Conservation (phyloP, 2,113 vertebrate genomes). For the Microcebus jonahi region DNA sequence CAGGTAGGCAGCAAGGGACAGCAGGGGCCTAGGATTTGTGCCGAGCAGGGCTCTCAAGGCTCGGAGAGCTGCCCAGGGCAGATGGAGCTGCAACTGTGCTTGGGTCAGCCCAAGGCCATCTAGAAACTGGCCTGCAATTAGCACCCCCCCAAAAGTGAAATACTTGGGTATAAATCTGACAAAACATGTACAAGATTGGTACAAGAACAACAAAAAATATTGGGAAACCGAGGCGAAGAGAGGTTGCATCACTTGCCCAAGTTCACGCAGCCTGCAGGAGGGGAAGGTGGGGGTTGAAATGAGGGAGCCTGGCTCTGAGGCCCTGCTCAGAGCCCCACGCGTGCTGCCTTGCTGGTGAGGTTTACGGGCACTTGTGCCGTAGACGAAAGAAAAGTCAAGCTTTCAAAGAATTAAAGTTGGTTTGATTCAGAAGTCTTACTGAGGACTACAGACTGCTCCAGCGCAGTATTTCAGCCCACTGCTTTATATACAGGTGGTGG, state of each 20-base stretch:
- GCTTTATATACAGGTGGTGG: no score
- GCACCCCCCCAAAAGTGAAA: background rate
- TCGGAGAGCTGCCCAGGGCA: background rate
- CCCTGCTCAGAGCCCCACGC: background rate
- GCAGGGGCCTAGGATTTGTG: background rate
- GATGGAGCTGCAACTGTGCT: background rate
- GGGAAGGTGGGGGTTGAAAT: background rate
- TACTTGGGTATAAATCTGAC: background rate
- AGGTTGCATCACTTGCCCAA: background rate
- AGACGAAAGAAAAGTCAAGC: background rate
- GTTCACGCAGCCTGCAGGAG: background rate
- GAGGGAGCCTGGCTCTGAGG: background rate
- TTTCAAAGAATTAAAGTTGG: background rate
- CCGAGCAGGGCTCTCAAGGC: background rate
- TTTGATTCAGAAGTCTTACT: background rate
- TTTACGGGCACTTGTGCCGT: background rate
- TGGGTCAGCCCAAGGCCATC: background rate
- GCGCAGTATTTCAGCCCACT: background rate
- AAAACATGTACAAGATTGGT: background rate
- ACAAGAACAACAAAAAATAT: background rate
- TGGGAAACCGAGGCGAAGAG: background rate
- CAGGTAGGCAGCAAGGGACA: background rate
- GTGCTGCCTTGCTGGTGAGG: background rate
- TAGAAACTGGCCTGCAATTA: background rate
- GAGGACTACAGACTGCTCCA: background rate